Base-by-base conservation (phyloP, 2,113 vertebrate species). In the Spermophilus dauricus region DNA sequence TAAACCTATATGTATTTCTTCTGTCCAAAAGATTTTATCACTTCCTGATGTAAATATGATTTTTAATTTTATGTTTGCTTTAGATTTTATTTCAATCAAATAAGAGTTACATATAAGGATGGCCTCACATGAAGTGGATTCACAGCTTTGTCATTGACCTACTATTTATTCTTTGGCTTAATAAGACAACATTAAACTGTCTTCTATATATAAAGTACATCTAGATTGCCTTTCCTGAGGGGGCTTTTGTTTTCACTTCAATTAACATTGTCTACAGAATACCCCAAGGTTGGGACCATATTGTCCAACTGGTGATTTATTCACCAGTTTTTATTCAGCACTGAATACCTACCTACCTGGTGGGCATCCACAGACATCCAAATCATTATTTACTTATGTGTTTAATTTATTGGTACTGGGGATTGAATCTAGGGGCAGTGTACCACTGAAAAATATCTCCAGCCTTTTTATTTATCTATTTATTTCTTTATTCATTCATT, bases 71-170 rank as follows among this genome's bases (percentile, higher is more conserved):
- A 24, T 85, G 34, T 94, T 94, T 77, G 14, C 75, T 89, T 80
- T 70, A 87, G 63, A 42, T 90, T 92, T 94, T 83, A 86, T 97
- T 97, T 92, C 30, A 76, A 2, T 82, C 48, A 94, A 69, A 13
- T 80, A 45, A 86, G 13, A 80, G 12, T 95, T 92, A 53, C 63
- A 90, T 78, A 90, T 73, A 91, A 93, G 58, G 11, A 86, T 61
- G 34, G 18, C 75, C 45, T 91, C 51, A 86, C 39, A 39, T 69
- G 8, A 89, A 86, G 72, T 5, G 73, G 13, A 9, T 34, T 56
- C 16, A 12, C 30, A 56, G 11, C 78, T 70, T 61, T 85, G 51
- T 90, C 76, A 39, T 70, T 78, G 34, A 48, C 34, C 30, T 58
- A 42, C 28, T 72, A 8, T 94, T 94, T 86, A 45, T 80, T 81